Conservation (phyloP, 2,888 invertebrate genomes). For the Zaprionus lineosus region DNA sequence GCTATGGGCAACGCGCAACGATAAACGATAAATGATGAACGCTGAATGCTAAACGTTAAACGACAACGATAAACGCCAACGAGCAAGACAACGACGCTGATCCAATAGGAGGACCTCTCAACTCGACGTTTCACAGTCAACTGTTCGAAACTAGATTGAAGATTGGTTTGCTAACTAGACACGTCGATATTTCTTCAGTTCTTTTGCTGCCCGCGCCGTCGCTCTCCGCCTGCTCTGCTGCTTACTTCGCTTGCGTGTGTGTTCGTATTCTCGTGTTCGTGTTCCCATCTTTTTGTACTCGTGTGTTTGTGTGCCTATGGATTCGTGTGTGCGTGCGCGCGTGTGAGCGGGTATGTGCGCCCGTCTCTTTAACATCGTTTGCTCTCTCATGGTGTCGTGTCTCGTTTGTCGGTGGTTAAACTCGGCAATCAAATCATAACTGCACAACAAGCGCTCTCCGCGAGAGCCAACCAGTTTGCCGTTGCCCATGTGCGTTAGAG, state of each 20-base stretch:
- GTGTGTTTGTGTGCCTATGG: not conserved
- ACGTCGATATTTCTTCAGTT: conserved; percentile 82
- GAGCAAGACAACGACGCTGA: conserved; percentile 58
- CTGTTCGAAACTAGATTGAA: conserved; percentile 83
- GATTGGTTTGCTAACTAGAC: conserved; percentile 83
- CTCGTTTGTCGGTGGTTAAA: conserved; percentile 81
- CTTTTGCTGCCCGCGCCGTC: conserved; percentile 68
- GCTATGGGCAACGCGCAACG: conserved; percentile 1
- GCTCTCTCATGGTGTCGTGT: conserved; percentile 61
- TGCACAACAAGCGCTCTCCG: conserved; percentile 49
- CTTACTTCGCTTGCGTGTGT: conserved; percentile 4
- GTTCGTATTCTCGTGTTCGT: too few relatives aligned
- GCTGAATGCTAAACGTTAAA: conserved; percentile 20
- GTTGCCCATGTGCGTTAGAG: conserved; percentile 14
- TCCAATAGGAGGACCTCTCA: conserved; percentile 80
- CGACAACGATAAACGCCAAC: conserved; percentile 30
- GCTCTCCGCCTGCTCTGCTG: conserved; percentile 33
- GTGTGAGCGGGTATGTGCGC: conserved; percentile 26
- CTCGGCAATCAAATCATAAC: conserved; percentile 78
- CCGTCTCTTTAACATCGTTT: conserved; percentile 64
- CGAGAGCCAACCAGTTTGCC: conserved; percentile 47
- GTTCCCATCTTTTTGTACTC: conserved; percentile 28
- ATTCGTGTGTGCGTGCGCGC: conserved; percentile 2
- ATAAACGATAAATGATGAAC: conserved; percentile 16
- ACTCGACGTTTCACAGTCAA: conserved; percentile 82